Evolutionary conservation across 2,113 vertebrate genomes (phyloP).

Genomic region (Aphyosemion australe): DNA sequence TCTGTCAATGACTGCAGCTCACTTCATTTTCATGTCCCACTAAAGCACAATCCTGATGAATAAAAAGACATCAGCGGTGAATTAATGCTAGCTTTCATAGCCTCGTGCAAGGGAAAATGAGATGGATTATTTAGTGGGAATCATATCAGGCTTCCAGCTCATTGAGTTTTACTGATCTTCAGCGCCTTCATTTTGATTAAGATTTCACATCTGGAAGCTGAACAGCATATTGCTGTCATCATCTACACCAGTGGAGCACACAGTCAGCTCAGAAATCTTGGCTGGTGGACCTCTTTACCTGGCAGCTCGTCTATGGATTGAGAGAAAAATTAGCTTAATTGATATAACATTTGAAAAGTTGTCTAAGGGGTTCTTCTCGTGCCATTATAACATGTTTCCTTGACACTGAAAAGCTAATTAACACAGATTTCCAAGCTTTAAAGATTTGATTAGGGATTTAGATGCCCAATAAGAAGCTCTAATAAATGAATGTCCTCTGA

Average conservation of each 20-base stretch:
- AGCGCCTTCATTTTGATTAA: constrained; percentile 54
- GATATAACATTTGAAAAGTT: constrained; percentile 51
- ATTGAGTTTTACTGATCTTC: constrained; percentile 67
- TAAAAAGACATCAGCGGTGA: constrained; percentile 55
- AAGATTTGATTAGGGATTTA: not conserved
- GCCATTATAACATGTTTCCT: constrained; percentile 27
- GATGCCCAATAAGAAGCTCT: not conserved
- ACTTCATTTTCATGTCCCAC: constrained; percentile 60
- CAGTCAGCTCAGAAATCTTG: constrained; percentile 22
- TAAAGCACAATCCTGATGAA: constrained; percentile 58
- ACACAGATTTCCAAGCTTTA: not conserved
- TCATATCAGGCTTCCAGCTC: constrained; percentile 47
- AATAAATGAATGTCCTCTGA: not conserved
- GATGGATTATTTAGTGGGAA: constrained; percentile 60
- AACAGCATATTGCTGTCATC: constrained; percentile 27
- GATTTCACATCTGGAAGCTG: constrained; percentile 61
- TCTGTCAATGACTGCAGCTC: constrained; percentile 49
- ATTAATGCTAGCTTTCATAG: constrained; percentile 63
- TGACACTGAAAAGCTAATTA: not conserved
- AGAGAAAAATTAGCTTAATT: constrained; percentile 46
- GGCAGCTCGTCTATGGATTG: constrained; percentile 4
- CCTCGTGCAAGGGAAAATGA: constrained; percentile 62
- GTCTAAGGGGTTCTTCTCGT: constrained; percentile 20
- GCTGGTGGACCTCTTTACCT: constrained; percentile 16
- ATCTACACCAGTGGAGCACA: constrained; percentile 45